A percentile compares a stretch with the other conserved stretches of the same genome.
These are phyloP conservation scores for Dromiciops gliroides DNA, from an alignment of 2,113 vertebrate genomes.

Conservation along the genomic window DNA sequence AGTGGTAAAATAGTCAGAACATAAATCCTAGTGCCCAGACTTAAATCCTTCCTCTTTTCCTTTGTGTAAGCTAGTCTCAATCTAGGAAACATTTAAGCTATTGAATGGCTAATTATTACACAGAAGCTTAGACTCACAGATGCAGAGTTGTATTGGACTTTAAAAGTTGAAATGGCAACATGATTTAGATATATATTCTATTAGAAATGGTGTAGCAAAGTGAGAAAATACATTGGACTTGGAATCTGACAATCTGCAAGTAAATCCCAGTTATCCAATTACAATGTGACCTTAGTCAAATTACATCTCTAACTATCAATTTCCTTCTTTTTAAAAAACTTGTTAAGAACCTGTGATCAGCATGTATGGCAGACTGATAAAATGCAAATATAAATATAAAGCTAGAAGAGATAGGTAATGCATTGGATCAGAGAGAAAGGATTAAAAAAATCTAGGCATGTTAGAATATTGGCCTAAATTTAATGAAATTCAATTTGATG, in stretches of 20 bases:
- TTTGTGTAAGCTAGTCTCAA: not conserved
- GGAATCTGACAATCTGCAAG: not conserved
- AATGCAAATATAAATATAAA: not conserved
- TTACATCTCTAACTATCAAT: not conserved
- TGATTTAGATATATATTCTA: not conserved
- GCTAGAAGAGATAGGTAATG: not conserved
- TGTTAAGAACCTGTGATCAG: not conserved
- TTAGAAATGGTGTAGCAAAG: not conserved
- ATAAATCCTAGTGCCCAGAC: not conserved
- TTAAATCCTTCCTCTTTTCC: not conserved
- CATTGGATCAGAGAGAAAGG: not conserved
- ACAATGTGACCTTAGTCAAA: not conserved
- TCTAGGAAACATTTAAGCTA: not conserved
- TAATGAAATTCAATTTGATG: not conserved
- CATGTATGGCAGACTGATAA: not conserved
- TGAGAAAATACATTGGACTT: not conserved
- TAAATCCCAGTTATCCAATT: not conserved
- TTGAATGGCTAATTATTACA: not conserved
- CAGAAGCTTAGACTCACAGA: not conserved
- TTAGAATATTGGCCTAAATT: not conserved
- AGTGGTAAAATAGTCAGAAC: not conserved
- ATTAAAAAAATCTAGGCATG: not conserved
- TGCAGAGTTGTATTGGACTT: not conserved
- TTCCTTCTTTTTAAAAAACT: not conserved
- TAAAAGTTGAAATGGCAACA: not conserved